A percentile compares a stretch with the other conserved stretches of the same genome.
Evolutionary conservation across 2,888 invertebrate species (phyloP).

Genomic region (Peribatodes rhomboidaria): DNA sequence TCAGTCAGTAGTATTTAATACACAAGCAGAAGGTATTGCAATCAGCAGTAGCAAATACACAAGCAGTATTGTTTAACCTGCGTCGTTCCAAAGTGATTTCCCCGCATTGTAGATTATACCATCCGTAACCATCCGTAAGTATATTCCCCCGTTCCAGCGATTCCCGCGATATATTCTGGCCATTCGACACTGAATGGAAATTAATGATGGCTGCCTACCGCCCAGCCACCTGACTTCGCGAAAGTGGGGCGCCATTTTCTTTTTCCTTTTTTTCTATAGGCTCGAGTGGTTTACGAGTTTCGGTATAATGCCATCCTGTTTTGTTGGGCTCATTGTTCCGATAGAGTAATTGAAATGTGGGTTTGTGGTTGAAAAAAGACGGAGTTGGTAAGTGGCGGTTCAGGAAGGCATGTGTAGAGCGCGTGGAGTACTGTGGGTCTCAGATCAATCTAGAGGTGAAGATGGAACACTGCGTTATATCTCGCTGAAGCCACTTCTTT

Average conservation of each 20-base stretch:
- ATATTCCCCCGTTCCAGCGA: constrained; percentile 45
- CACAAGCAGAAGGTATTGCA: neutral
- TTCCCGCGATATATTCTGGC: constrained; percentile 49
- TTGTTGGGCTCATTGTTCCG: constrained; percentile 48
- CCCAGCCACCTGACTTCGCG: constrained; percentile 76
- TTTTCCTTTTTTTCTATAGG: constrained; percentile 62
- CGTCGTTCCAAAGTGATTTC: constrained; percentile 13
- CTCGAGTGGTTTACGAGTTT: constrained; percentile 64
- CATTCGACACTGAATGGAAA: constrained; percentile 76
- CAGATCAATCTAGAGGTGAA: too few species aligned
- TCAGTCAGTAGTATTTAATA: too few species aligned
- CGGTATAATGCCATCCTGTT: constrained; percentile 56
- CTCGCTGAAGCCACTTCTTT: too few species aligned
- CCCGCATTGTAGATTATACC: constrained; percentile 42
- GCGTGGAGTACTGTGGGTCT: too few species aligned
- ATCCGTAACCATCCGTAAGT: constrained; percentile 40
- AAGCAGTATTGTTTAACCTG: neutral
- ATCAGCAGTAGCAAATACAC: too few species aligned
- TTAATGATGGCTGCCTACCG: constrained; percentile 74
- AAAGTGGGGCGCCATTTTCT: constrained; percentile 68
- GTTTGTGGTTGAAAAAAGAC: neutral
- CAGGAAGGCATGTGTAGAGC: neutral
- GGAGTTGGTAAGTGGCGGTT: neutral
- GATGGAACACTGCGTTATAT: too few species aligned
- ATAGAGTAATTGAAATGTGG: constrained; percentile 42